Base-by-base conservation (phyloP, 1,140 invertebrate species). In the Bombus impatiens region DNA sequence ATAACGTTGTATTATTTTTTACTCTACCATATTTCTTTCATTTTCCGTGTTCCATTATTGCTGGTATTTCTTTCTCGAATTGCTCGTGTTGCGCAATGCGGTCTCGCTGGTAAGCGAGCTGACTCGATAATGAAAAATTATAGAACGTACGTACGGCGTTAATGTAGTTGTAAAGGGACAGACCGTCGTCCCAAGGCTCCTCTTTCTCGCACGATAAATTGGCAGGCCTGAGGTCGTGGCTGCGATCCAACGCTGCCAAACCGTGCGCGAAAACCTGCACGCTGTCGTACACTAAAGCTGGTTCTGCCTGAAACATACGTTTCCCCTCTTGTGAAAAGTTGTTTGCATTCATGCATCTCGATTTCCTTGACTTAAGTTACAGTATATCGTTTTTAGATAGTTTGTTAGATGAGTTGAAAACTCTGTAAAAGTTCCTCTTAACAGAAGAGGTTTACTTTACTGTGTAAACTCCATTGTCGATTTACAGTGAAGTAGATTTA, bases 121-220 rank as follows among this genome's bases (percentile, higher is more conserved):
- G 2, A 3, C 22, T 47, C 44, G 65, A 37, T 68, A 70, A 72
- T 72, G 32, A 78, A 79, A 62, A 84, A 81, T 89, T 86, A 78
- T n/a, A 82, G 77, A 90, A 88, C 89, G 87, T 91, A 95, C 95
- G 95, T 95, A 99, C 98, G 88, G 97, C 96, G 95, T 98, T 98
- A 91, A 99, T 98, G 93, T 98, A 98, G 94, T 99, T 99, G 93
- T 98, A 97, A 1, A 99, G 95, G 22, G 97, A 97, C 72, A 97
- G 96, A n/a, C 98, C 98, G 90, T 98, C 97, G 84, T 96, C 95
- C 98, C 98, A 98, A 0, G 97, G 97, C 79, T 96, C 95, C 91
- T 98, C 98, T 28, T 96, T 96, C 71, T 98, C 98, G 91, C 98
- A 98, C 2, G 98, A 98, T 28, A 98, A 96, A 95, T 98, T 98